A percentile compares a stretch with the other conserved stretches of the same genome.
phyloP scores from a whole-genome alignment of 2,797 vertebrate genomes.

The Ciconia nigra region DNA sequence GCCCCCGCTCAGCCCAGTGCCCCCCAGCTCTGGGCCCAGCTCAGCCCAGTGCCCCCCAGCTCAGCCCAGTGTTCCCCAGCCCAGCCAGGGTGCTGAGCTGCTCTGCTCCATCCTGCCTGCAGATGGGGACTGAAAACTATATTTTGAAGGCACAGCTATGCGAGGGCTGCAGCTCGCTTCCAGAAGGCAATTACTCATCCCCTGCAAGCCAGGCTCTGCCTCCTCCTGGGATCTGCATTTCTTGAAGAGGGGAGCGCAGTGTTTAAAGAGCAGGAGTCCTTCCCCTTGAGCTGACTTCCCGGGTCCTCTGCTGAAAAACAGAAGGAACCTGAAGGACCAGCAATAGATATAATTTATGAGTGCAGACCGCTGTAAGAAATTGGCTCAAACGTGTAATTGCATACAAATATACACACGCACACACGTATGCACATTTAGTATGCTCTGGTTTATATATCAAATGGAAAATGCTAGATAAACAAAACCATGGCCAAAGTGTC shows the following conservation, averaged over 20 bases:
- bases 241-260: background rate
- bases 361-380: background rate
- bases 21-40: background rate
- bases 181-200: background rate
- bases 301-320: background rate
- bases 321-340: background rate
- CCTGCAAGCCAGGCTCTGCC: background rate
- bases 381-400: background rate
- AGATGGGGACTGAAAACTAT: constrained; percentile 54
- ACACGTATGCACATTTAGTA: background rate
- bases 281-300: background rate
- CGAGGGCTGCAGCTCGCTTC: background rate
- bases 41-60: background rate
- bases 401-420: background rate
- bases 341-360: background rate
- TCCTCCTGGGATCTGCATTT: background rate
- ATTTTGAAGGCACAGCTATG: background rate
- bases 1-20: background rate
- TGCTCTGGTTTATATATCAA: background rate
- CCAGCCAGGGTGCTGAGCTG: background rate
- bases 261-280: background rate
- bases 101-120: constrained; percentile 51
- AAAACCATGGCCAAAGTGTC: background rate
- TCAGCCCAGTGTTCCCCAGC: background rate
- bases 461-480: background rate